Conservation (phyloP, 2,888 invertebrate species). For the Drosophila anceps region DNA sequence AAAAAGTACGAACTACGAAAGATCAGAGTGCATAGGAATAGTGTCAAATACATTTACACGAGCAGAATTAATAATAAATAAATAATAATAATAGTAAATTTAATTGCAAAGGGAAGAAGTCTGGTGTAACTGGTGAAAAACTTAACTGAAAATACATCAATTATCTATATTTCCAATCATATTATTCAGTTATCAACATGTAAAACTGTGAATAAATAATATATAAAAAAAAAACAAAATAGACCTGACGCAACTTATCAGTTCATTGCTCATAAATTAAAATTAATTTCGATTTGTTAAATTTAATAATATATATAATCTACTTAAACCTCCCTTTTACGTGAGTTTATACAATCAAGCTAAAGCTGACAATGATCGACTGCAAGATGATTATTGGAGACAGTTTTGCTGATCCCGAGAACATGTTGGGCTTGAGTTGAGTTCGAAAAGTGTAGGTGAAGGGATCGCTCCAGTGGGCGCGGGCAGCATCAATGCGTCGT, state of each 20-base stretch:
- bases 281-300: background rate
- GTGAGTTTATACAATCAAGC: background rate
- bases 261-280: too few relatives aligned
- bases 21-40: background rate
- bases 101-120: too few relatives aligned
- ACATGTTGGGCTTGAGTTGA: background rate
- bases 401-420: background rate
- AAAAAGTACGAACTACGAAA: background rate
- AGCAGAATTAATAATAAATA: too few relatives aligned
- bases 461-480: slow-evolving; percentile 12
- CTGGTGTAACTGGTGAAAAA: too few relatives aligned
- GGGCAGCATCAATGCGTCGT: background rate
- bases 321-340: background rate
- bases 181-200: too few relatives aligned
- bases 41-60: too few relatives aligned
- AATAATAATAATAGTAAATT: too few relatives aligned
- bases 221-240: background rate
- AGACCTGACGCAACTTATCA: background rate
- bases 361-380: background rate
- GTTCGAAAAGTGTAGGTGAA: slow-evolving; percentile 14
- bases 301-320: background rate
- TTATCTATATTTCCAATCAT: too few relatives aligned
- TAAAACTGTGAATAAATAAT: background rate
- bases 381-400: background rate
- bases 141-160: too few relatives aligned